Percentiles rank a stretch among this genome's conserved stretches.
phyloP scores from a whole-genome alignment of 1,140 invertebrate species.

The fruit fly (Drosophila melanogaster) region Release_6_plus_ISO1_MT NT_037436.4:17250501-17251000 shows the following conservation, averaged over 20 bases:
- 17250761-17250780: slow-evolving; percentile 40
- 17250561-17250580: slow-evolving; percentile 68
- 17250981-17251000: too few species aligned
- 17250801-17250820: slow-evolving; percentile 16
- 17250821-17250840: neutral
- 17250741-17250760: slow-evolving; percentile 1
- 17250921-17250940: too few species aligned
- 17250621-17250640: slow-evolving; percentile 79
- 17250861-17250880: neutral
- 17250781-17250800: slow-evolving; percentile 41
- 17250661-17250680: slow-evolving; percentile 28
- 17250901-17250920: neutral
- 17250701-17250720: slow-evolving; percentile 56
- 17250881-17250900: neutral
- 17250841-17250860: neutral
- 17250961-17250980: too few species aligned
- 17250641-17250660: slow-evolving; percentile 72
- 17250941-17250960: too few species aligned
- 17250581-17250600: slow-evolving; percentile 76
- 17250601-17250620: slow-evolving; percentile 72
- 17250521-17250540: neutral
- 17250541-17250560: slow-evolving; percentile 30
- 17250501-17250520: neutral
- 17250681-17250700: slow-evolving; percentile 29
- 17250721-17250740: slow-evolving; percentile 55